Base-by-base conservation (phyloP, 2,113 vertebrate genomes). In the Oenanthe oenanthe region DNA sequence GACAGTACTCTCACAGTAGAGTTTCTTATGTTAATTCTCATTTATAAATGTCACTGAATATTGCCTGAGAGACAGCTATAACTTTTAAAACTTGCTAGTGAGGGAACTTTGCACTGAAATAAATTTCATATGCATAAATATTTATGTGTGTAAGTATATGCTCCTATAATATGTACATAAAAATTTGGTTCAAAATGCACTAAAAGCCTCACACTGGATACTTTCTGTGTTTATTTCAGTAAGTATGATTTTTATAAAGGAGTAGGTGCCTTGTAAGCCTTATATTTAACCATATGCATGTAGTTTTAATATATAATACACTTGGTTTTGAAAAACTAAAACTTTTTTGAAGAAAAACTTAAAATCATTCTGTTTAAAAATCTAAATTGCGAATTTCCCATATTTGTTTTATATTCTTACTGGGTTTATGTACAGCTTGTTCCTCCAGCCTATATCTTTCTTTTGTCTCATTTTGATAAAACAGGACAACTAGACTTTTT, bases 141-240 rank as follows among this genome's bases (percentile, higher is more conserved):
- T 53, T 38, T 63, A 13, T 62, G 15, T 57, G 11, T 56, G 9
- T 72, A n/a, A 68, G 12, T 74, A 20, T 57, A 54, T 80, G 25
- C 12, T 61, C 1, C 2, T 60, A 8, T 73, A 34, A 42, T 81
- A 40, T 54, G 9, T 88, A 51, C 47, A 73, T 76, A 68, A 32
- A 92, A 67, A 79, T 79, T 29, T 93, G 31, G 40, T 92, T 96
- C 63, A 85, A 95, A 95, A 91, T 91, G 54, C 51, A 22, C 61
- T 89, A 79, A 85, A 56, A 96, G 6, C 9, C 40, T 71, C 54
- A 48, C 12, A 32, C 21, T 70, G 76, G 42, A 42, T 16, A 68
- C 36, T 76, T 92, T 73, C 58, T 82, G 13, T 92, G 60, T 96
- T 95, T 96, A 92, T 91, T 94, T 94, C 72, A 50, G 29, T 83